Percentiles rank a stretch among this genome's conserved stretches.
Evolutionary conservation across 2,113 vertebrate genomes (phyloP).

Genomic region (Aramus guarauna): DNA sequence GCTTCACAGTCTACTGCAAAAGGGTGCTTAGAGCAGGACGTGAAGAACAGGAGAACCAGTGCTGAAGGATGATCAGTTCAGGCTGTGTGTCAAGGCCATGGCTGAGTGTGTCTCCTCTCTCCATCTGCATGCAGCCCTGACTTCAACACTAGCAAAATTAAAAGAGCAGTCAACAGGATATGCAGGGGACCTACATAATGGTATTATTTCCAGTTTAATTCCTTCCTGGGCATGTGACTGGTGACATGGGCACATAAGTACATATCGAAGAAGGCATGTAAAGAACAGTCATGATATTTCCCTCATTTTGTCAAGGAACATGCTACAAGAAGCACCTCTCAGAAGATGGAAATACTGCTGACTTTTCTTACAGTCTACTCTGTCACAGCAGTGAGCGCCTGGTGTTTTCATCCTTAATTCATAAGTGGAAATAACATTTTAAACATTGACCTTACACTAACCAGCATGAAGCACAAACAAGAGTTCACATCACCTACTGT

Average conservation of each 20-base stretch:
- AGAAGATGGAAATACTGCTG: not conserved
- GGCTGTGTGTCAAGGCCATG: not conserved
- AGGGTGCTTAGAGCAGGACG: rapidly evolving
- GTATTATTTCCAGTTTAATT: not conserved
- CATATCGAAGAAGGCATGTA: not conserved
- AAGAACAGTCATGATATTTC: not conserved
- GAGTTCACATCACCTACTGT: not conserved
- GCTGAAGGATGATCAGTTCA: not conserved
- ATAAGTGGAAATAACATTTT: not conserved
- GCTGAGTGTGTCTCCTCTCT: not conserved
- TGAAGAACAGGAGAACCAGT: not conserved
- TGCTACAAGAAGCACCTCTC: not conserved
- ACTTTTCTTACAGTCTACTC: not conserved
- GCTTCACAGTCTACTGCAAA: not conserved
- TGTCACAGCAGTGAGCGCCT: not conserved
- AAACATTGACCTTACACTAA: not conserved
- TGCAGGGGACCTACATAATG: not conserved
- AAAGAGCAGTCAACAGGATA: not conserved
- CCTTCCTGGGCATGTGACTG: not conserved
- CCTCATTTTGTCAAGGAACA: not conserved
- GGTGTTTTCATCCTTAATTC: not conserved
- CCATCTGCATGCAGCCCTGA: not conserved
- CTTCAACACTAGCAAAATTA: not conserved
- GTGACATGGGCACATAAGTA: not conserved
- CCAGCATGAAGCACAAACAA: not conserved